Conservation (phyloP, 2,797 vertebrate genomes). For the Onychomys torridus region DNA sequence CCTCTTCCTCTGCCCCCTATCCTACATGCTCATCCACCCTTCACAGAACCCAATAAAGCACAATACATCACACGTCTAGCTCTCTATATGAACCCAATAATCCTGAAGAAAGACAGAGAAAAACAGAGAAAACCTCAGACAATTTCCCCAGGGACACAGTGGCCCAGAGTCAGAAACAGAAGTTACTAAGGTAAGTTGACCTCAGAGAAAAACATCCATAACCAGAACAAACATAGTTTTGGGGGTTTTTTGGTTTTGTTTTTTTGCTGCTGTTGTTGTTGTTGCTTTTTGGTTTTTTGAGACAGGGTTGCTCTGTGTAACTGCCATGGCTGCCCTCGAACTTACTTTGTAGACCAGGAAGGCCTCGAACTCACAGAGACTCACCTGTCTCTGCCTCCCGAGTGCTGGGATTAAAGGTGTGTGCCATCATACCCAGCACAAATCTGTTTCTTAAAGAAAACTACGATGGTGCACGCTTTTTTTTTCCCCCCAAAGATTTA, state of each 20-base stretch:
- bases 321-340: background rate
- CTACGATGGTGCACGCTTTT: too few relatives aligned
- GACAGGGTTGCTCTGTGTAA: background rate
- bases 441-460: conserved; percentile 5
- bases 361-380: background rate
- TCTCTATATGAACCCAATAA: background rate
- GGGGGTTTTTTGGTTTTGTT: background rate
- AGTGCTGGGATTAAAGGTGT: background rate
- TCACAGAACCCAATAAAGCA: background rate
- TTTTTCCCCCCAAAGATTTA: too few relatives aligned
- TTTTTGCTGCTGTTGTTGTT: background rate
- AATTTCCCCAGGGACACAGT: background rate
- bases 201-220: background rate
- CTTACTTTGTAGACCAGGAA: background rate
- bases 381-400: background rate
- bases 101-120: rapidly evolving
- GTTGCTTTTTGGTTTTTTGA: background rate
- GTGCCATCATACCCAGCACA: background rate
- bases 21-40: background rate
- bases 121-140: background rate
- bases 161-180: conserved; percentile 1
- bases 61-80: background rate
- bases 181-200: background rate
- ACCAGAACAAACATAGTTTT: background rate
- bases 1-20: too few relatives aligned